Base-by-base conservation (phyloP, 2,113 vertebrate genomes). In the Rhizomys pruinosus region DNA sequence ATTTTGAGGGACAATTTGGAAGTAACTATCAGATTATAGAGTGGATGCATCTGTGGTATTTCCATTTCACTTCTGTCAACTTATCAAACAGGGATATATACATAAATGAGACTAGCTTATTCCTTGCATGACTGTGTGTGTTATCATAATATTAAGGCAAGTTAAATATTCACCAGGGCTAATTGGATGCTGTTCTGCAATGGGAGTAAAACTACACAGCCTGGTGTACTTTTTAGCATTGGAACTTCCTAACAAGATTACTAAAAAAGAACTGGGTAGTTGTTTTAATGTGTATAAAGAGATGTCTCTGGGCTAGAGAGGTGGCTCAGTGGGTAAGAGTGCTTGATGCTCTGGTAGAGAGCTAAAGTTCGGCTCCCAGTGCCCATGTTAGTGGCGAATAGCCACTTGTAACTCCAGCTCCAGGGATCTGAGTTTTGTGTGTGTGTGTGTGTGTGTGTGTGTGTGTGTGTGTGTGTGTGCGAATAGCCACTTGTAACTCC, bases 31-130 rank as follows among this genome's bases (percentile, higher is more conserved):
- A 74, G 68, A 52, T 59, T 59, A 23, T 32, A 15, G 86, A 69
- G 64, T 15, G 29, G 52, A 39, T 81, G 11, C 15, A 19, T 11
- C 29, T 1, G 12, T 25, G 32, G 7, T 16, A 1, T 37, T 2
- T 3, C 22, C 20, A 16, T 57, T 27, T 69, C 6, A 44, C n/a
- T 32, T 68, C 25, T 7, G 20, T 69, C 9, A 37, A 37, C 55
- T 57, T 66, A 20, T n/a, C 55, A 4, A 29, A 0, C 13, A 84
- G 20, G 68, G 34, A 0, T 12, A 37, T 0, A 1, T 44, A 27
- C 16, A 59, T n/a, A 76, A n/a, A 37, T 34, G 34, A 20, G 42
- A 52, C 84, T 66, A 44, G 15, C 66, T n/a, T n/a, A 57, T 32
- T 84, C 22, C 1, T 23, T 42, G 37, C 25, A 52, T 47, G 20